A percentile compares a stretch with the other conserved stretches of the same genome.
Evolutionary conservation across 1,140 invertebrate genomes (phyloP).

Genomic region (Cephus cinctus): DNA sequence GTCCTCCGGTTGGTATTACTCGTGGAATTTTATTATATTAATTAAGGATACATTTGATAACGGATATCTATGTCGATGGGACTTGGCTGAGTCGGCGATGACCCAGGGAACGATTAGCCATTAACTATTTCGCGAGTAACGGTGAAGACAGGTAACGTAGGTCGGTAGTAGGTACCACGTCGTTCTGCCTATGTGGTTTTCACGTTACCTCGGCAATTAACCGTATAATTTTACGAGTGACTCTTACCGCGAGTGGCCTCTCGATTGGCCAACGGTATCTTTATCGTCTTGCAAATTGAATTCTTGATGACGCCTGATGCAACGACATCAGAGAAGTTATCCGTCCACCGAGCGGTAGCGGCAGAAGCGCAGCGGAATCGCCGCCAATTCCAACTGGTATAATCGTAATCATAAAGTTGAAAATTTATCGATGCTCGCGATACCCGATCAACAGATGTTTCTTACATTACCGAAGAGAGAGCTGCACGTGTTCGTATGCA

Average conservation of each 20-base stretch:
- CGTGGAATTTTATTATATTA: too few relatives aligned
- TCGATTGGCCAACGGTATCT: conserved; percentile 7
- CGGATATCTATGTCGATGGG: neutral
- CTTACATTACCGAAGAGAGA: too few relatives aligned
- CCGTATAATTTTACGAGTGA: conserved; percentile 9
- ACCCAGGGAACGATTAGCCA: conserved; percentile 31
- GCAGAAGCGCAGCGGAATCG: neutral
- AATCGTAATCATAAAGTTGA: conserved; percentile 25
- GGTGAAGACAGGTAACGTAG: conserved; percentile 2
- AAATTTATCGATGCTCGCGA: conserved; percentile 28
- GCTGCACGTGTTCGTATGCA: too few relatives aligned
- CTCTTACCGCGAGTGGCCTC: conserved; percentile 2
- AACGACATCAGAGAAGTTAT: conserved; percentile 14
- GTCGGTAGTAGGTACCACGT: too few relatives aligned
- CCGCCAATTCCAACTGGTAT: conserved; percentile 8
- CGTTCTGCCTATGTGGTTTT: neutral
- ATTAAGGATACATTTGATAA: too few relatives aligned
- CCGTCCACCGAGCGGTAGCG: neutral
- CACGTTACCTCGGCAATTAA: conserved; percentile 4
- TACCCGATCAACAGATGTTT: too few relatives aligned
- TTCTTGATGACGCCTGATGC: conserved; percentile 13
- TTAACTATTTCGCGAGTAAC: conserved; percentile 33
- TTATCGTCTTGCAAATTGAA: conserved; percentile 24
- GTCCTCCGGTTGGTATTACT: too few relatives aligned
- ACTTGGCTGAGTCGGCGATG: too few relatives aligned